A percentile compares a stretch with the other conserved stretches of the same genome.
Evolutionary conservation across 2,888 invertebrate genomes (phyloP).

Genomic region (Meteorus colon): DNA sequence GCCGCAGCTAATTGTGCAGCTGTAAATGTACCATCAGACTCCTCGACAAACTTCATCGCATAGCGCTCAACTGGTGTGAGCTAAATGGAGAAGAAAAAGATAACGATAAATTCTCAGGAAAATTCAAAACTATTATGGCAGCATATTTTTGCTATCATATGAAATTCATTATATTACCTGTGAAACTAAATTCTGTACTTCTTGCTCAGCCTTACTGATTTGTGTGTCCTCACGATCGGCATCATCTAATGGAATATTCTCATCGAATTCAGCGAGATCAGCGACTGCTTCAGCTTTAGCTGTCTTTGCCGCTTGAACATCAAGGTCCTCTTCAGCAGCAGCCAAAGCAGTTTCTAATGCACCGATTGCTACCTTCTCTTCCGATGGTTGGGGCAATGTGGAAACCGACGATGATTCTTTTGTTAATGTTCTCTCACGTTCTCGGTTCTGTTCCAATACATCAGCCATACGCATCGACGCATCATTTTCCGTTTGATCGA

Average conservation of each 20-base stretch:
- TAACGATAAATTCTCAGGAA: background rate
- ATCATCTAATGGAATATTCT: conserved; percentile 91
- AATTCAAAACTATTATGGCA: background rate
- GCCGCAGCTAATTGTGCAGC: conserved; percentile 92
- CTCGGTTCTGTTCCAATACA: conserved; percentile 75
- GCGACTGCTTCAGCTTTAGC: conserved; percentile 93
- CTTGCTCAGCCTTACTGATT: conserved; percentile 83
- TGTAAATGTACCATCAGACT: conserved; percentile 84
- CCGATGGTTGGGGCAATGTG: conserved; percentile 54
- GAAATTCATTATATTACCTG: conserved; percentile 76
- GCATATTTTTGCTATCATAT: background rate
- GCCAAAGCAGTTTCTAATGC: conserved; percentile 88
- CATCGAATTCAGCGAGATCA: conserved; percentile 96
- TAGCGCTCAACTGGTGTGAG: conserved; percentile 95
- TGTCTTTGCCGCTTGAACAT: conserved; percentile 91
- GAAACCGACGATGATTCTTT: conserved; percentile 59
- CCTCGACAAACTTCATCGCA: conserved; percentile 94
- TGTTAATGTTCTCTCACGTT: conserved; percentile 70
- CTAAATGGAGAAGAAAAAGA: conserved; percentile 74
- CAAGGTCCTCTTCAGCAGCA: conserved; percentile 95
- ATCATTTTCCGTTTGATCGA: conserved; percentile 80
- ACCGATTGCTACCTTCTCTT: conserved; percentile 79
- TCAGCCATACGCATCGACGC: conserved; percentile 77
- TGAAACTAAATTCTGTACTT: conserved; percentile 82
- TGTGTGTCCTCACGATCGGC: conserved; percentile 75